Percentiles rank a stretch among this genome's conserved stretches.
These are phyloP conservation scores for Craniophora ligustri DNA, from an alignment of 2,888 invertebrate species.

Conservation along the genomic window DNA sequence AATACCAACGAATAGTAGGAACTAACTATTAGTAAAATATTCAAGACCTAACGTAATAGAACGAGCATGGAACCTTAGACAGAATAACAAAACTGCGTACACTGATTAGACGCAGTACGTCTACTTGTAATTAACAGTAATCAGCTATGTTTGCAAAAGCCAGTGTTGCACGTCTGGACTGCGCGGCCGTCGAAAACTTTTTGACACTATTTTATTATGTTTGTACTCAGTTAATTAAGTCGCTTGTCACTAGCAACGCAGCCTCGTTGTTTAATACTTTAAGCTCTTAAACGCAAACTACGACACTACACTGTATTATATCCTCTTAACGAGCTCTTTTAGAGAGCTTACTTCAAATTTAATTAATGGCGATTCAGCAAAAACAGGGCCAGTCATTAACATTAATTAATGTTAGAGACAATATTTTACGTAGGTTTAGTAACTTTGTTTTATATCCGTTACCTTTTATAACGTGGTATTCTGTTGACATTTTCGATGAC, in stretches of 20 bases:
- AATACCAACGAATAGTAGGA: constrained; percentile 2
- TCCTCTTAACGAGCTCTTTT: constrained; percentile 75
- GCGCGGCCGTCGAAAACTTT: constrained; percentile 55
- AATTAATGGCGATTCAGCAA: constrained; percentile 71
- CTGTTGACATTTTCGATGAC: neutral
- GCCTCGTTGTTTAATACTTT: constrained; percentile 76
- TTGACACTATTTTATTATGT: constrained; percentile 68
- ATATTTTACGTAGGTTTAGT: constrained; percentile 35
- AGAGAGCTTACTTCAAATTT: constrained; percentile 71
- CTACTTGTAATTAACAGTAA: constrained; percentile 23
- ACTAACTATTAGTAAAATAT: neutral
- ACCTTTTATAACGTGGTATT: neutral
- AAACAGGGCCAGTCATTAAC: constrained; percentile 49
- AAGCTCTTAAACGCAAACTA: constrained; percentile 81
- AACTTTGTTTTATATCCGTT: constrained; percentile 6
- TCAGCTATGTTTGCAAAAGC: constrained; percentile 18
- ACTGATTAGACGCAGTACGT: constrained; percentile 19
- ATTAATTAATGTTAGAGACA: constrained; percentile 52
- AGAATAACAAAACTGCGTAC: neutral
- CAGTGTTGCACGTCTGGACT: constrained; percentile 7
- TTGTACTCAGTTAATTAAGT: constrained; percentile 79
- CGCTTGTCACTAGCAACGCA: constrained; percentile 77
- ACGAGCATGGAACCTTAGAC: neutral
- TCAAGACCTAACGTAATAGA: constrained; percentile 8
- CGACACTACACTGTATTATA: constrained; percentile 73